phyloP scores from a whole-genome alignment of 2,113 vertebrate species.

The Cyprinodon brontotheroides region DNA sequence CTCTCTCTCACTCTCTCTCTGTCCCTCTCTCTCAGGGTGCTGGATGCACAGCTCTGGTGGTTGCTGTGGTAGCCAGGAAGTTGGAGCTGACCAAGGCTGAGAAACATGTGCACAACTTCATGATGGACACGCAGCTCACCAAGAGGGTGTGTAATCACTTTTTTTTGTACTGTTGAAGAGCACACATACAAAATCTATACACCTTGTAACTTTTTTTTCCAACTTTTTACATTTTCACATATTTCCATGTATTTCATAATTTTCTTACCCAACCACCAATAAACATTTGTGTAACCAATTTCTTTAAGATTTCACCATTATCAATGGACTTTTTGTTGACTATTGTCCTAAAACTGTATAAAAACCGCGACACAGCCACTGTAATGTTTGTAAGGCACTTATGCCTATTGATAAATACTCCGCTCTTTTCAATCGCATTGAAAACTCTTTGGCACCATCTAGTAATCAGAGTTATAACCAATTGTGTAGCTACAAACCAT shows the following conservation, averaged over 20 bases:
- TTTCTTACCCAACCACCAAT: background rate
- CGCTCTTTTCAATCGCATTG: background rate
- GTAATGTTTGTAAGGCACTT: background rate
- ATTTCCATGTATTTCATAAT: background rate
- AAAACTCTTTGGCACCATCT: background rate
- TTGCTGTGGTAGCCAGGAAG: conserved; percentile 98
- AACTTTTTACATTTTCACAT: background rate
- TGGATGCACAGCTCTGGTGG: conserved; percentile 95
- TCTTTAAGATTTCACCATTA: background rate
- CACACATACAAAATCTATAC: background rate
- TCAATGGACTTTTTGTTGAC: background rate
- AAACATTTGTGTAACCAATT: background rate
- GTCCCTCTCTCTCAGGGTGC: conserved; percentile 83
- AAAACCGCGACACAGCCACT: background rate
- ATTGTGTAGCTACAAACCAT: background rate
- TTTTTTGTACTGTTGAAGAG: background rate
- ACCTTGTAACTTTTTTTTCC: background rate
- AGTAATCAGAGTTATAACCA: background rate
- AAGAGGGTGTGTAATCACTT: conserved; percentile 88
- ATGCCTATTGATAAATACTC: background rate
- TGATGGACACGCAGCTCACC: conserved; percentile 99
- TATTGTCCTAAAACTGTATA: background rate
- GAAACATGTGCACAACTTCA: conserved; percentile 99
- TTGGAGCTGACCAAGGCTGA: conserved; percentile 98
- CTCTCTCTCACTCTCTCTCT: background rate